Percentiles rank a stretch among this genome's conserved stretches.
phyloP scores from a whole-genome alignment of 2,113 vertebrate genomes.

The Diphyllodes magnificus region DNA sequence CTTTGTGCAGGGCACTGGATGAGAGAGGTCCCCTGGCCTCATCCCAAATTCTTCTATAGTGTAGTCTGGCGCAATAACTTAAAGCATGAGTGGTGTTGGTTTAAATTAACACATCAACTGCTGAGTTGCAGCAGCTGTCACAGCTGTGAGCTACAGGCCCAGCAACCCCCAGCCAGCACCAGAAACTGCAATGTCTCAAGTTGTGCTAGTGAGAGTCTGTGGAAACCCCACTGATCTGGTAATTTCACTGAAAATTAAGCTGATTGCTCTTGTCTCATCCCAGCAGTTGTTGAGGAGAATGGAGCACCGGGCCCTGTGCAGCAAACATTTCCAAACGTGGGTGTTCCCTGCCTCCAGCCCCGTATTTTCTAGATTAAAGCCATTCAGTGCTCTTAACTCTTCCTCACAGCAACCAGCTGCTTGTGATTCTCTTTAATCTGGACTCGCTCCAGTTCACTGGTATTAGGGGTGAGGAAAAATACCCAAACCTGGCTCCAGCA shows the following conservation, averaged over 20 bases:
- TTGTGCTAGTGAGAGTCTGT: background rate
- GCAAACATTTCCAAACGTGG: background rate
- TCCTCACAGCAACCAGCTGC: background rate
- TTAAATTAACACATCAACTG: slow-evolving; percentile 19
- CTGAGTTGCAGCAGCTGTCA: slow-evolving; percentile 16
- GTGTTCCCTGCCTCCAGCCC: background rate
- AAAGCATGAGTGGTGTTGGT: background rate
- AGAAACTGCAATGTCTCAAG: background rate
- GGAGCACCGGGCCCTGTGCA: accelerated
- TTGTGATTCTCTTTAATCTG: background rate
- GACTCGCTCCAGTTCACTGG: accelerated
- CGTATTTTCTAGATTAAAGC: background rate
- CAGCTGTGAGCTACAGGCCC: background rate
- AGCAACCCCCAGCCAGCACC: background rate
- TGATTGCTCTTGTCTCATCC: background rate
- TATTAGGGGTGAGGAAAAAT: background rate
- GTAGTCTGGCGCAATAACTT: background rate
- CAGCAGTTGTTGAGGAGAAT: background rate
- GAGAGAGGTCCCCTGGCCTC: accelerated
- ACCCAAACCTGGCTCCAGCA: background rate
- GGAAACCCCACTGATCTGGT: background rate
- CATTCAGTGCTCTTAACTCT: background rate
- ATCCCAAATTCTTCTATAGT: background rate
- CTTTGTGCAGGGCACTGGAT: background rate
- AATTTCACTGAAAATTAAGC: background rate